Conservation (phyloP, 1,140 invertebrate genomes). For the Polypedilum vanderplanki region DNA sequence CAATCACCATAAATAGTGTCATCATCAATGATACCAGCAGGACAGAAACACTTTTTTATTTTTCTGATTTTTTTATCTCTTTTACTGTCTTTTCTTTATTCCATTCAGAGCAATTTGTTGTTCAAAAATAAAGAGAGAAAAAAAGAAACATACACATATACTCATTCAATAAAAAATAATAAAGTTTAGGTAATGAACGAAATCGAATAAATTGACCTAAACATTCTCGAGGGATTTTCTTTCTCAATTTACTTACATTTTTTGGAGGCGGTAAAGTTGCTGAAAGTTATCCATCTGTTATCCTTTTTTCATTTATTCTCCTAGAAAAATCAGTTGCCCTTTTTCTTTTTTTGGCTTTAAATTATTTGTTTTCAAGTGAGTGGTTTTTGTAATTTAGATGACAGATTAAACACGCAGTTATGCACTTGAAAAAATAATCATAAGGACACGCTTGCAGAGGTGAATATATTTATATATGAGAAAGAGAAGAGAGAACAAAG, state of each 20-base stretch:
- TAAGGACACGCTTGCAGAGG: neutral
- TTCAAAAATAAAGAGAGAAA: neutral
- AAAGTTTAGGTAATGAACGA: conserved; percentile 27
- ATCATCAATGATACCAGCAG: conserved; percentile 17
- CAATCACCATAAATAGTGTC: conserved; percentile 17
- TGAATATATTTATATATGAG: neutral
- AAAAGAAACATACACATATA: neutral
- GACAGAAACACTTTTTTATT: no score
- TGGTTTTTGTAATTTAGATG: conserved; percentile 1
- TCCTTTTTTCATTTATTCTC: neutral
- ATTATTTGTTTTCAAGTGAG: neutral
- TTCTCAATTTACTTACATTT: neutral
- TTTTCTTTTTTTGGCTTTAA: no score
- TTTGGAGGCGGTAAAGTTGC: neutral
- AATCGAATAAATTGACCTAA: conserved; percentile 28
- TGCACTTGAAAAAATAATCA: neutral
- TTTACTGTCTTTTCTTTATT: neutral
- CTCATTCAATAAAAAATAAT: conserved; percentile 29
- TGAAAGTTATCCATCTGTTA: conserved; percentile 2
- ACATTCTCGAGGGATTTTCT: conserved; percentile 20
- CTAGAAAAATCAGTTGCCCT: no score
- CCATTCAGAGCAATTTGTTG: conserved; percentile 16
- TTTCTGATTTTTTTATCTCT: conserved; percentile 19
- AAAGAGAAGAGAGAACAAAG: neutral
- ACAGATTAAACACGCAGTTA: conserved; percentile 17